A percentile compares a stretch with the other conserved stretches of the same genome.
Evolutionary conservation across 2,797 vertebrate genomes (phyloP).

Genomic region (Orestias chungarensis): DNA sequence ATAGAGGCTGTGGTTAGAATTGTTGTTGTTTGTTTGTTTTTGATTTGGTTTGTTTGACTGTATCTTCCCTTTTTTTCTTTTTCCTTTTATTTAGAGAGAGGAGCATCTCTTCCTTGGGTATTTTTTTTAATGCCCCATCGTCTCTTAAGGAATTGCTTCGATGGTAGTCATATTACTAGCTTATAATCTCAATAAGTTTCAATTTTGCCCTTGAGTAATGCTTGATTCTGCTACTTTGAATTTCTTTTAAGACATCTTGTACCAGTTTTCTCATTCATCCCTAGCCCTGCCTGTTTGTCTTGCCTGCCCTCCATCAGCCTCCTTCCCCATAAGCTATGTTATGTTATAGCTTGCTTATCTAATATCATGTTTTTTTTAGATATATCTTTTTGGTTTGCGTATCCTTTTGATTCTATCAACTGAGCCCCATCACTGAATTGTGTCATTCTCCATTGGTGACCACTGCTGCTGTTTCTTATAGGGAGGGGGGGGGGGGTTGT

Average conservation of each 20-base stretch:
- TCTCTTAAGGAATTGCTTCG: conserved; percentile 56
- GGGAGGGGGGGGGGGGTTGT: conserved; percentile 14
- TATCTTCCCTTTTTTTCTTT: conserved; percentile 31
- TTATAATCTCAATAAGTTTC: conserved; percentile 57
- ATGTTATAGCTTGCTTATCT: conserved; percentile 66
- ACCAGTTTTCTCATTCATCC: conserved; percentile 30
- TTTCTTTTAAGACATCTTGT: conserved; percentile 74
- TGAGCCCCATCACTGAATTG: conserved; percentile 44
- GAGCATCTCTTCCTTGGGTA: conserved; percentile 65
- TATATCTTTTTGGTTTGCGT: conserved; percentile 41
- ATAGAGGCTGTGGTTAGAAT: conserved; percentile 67
- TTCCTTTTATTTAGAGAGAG: conserved; percentile 40
- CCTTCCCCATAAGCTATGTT: conserved; percentile 75
- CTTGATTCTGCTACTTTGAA: conserved; percentile 62
- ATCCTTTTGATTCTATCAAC: conserved; percentile 28
- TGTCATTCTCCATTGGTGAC: conserved; percentile 38
- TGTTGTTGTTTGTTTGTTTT: conserved; percentile 44
- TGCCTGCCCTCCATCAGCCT: conserved; percentile 72
- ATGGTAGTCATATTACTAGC: conserved; percentile 54
- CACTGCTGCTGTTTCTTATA: conserved; percentile 33
- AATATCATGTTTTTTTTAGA: conserved; percentile 38
- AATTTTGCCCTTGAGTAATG: conserved; percentile 48
- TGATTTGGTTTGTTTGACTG: conserved; percentile 12
- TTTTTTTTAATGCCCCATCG: conserved; percentile 51
- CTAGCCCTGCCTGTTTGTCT: conserved; percentile 62